A percentile compares a stretch with the other conserved stretches of the same genome.
These are phyloP conservation scores for Mormyrus lacerda DNA, from an alignment of 2,113 vertebrate genomes.

Conservation along the genomic window DNA sequence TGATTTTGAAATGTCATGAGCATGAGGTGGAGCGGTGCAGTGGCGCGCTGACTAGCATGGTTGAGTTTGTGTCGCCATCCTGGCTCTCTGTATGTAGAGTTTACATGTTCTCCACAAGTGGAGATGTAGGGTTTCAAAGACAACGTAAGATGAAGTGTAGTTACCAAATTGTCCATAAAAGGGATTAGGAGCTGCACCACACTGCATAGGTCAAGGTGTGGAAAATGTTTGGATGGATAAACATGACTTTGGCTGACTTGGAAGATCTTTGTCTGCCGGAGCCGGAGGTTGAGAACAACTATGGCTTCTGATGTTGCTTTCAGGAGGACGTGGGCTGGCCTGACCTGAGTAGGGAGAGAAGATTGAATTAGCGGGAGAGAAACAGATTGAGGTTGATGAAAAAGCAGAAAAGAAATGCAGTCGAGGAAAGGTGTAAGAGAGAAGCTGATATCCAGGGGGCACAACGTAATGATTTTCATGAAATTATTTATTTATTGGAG, in stretches of 20 bases:
- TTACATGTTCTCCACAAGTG: neutral
- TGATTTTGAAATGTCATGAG: neutral
- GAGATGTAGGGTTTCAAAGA: neutral
- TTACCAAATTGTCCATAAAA: neutral
- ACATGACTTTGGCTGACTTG: neutral
- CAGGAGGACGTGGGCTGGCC: neutral
- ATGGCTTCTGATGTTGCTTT: neutral
- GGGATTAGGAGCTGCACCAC: neutral
- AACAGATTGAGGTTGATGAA: neutral
- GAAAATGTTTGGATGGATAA: neutral
- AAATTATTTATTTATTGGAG: neutral
- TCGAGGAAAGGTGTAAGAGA: neutral
- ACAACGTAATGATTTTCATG: neutral
- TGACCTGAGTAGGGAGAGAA: neutral
- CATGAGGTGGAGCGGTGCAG: neutral
- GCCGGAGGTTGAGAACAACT: neutral
- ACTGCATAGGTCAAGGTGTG: neutral
- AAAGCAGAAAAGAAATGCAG: neutral
- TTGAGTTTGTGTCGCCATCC: neutral
- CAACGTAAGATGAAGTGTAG: neutral
- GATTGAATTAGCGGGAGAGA: neutral
- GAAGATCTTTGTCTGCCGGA: neutral
- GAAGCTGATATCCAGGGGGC: neutral
- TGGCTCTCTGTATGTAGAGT: neutral
- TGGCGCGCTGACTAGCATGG: neutral